Evolutionary conservation across 2,113 vertebrate species (phyloP).

Genomic region (Anser brachyrhynchus): DNA sequence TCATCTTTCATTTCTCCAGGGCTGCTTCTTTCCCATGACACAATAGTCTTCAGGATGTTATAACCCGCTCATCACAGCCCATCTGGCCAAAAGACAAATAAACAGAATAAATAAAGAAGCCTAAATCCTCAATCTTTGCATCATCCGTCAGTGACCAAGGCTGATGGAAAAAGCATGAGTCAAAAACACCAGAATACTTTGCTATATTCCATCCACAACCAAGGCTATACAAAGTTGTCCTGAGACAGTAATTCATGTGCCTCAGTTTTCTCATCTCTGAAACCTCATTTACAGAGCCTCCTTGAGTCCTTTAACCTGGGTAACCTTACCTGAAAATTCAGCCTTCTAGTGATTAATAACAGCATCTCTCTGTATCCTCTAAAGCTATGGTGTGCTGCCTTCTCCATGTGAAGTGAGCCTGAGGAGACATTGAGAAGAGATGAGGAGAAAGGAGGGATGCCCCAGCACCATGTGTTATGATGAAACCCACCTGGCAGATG

Average conservation of each 20-base stretch:
- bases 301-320: neutral
- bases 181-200: neutral
- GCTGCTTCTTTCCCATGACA: neutral
- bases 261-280: neutral
- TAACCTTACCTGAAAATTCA: neutral
- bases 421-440: neutral
- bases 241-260: neutral
- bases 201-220: neutral
- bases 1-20: neutral
- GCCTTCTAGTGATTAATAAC: neutral
- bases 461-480: rapidly evolving
- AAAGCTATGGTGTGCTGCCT: neutral
- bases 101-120: neutral
- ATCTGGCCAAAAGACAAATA: neutral
- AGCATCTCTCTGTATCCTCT: neutral
- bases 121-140: neutral
- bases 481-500: neutral
- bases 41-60: neutral
- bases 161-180: neutral
- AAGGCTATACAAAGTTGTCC: neutral
- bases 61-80: neutral
- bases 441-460: neutral
- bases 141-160: neutral
- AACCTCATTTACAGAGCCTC: neutral
- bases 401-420: neutral